Base-by-base conservation (phyloP, 92 coral and sea anemone genomes). In the Paramuricea clavata region DNA sequence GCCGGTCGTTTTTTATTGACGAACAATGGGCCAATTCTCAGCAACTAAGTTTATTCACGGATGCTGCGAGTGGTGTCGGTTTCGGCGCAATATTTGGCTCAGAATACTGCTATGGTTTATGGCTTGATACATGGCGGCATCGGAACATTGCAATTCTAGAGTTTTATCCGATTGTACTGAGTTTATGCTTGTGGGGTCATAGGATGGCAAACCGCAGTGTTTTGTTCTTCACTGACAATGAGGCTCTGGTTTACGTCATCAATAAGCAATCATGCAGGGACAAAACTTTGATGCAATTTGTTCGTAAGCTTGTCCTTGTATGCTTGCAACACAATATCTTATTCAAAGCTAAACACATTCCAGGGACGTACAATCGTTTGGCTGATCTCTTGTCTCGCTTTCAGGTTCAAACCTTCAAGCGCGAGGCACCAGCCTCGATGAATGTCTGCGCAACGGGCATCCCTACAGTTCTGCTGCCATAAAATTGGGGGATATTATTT, bases 1-100 rank as follows among this genome's bases (percentile, higher is more conserved):
- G 88, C 1, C 74, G 26, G 44, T 74, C 85, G 28, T 75, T 88
- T 83, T 88, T 88, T 27, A 33, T 88, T 8, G 50, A 69, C 0
- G 91, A 81, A 39, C 44, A 10, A 4, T 39, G 44, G 44, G 44
- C 44, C 15, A 49, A 15, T 1, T 49, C 85, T 1, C 56, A 62
- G 32, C 30, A 36, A 3, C 56, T 86, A 27, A 15, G 61, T 23
- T 57, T 86, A 6, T 78, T 64, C 43, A 78, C 77, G 35, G 19
- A 25, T 31, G 82, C 87, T 78, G 52, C 42, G 42, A 6, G 90
- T 22, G 78, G 85, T 0, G 15, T 62, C 16, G 86, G 86, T 13
- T 86, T 60, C 30, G 90, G 75, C n/a, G 85, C 86, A 8, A 50
- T 89, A 16, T 84, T 89, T 85, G 89, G 89, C 21, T 54, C 26